These are phyloP conservation scores for Zaprionus tsacasi DNA, from an alignment of 1,140 invertebrate genomes.

Conservation along the genomic window DNA sequence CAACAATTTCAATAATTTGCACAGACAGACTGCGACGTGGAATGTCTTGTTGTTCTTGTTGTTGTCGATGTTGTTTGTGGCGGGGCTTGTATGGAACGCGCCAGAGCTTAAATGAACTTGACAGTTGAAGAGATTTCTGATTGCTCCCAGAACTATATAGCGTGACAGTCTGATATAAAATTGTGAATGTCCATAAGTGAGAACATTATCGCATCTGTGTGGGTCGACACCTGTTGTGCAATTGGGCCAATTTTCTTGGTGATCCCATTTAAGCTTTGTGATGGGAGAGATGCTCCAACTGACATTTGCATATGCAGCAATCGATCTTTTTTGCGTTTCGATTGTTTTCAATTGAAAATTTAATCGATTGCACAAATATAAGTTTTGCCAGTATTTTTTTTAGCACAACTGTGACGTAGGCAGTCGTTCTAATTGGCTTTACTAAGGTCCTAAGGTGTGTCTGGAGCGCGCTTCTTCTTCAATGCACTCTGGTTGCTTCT, in stretches of 20 bases:
- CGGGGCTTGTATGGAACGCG: conserved; percentile 14
- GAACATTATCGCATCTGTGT: neutral
- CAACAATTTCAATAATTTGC: conserved; percentile 58
- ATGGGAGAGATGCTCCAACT: neutral
- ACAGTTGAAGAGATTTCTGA: conserved; percentile 31
- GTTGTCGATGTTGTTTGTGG: conserved; percentile 12
- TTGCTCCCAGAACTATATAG: conserved; percentile 31
- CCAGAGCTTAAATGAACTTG: conserved; percentile 32
- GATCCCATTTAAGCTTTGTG: neutral
- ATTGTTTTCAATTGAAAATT: no score
- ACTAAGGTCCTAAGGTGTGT: conserved; percentile 1
- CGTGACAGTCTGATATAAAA: conserved; percentile 30
- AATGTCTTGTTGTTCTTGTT: no score
- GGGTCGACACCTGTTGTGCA: neutral
- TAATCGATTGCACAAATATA: neutral
- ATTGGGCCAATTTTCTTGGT: neutral
- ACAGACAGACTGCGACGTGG: conserved; percentile 28
- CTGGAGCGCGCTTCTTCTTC: neutral
- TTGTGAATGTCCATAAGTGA: conserved; percentile 3
- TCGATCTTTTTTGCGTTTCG: neutral
- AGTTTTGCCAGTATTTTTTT: neutral
- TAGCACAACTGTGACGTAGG: neutral
- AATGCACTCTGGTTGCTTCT: conserved; percentile 1
- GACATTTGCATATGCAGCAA: neutral
- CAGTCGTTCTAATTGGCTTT: neutral